Evolutionary conservation across 2,797 vertebrate species (phyloP).

Genomic region (Loriculus beryllinus): DNA sequence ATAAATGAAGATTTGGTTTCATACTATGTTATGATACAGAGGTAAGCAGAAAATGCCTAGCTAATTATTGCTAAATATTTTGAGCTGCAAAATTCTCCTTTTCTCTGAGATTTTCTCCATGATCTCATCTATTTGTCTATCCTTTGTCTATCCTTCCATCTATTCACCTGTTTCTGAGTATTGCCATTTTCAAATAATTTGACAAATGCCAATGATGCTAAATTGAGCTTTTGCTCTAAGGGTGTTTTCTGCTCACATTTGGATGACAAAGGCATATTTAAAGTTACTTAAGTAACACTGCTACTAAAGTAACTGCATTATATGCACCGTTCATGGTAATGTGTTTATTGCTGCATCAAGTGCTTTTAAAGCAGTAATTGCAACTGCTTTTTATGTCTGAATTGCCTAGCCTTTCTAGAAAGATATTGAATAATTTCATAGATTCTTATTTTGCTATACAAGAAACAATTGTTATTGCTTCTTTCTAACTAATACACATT

Average conservation of each 20-base stretch:
- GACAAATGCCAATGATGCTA: background rate
- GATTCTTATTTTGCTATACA: background rate
- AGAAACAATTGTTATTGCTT: background rate
- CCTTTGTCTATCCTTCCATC: background rate
- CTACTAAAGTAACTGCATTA: background rate
- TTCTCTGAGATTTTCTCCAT: background rate
- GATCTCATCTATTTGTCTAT: background rate
- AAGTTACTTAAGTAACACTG: conserved; percentile 8
- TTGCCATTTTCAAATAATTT: background rate
- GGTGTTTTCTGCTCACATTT: conserved; percentile 3
- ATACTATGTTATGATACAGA: background rate
- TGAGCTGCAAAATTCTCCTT: background rate
- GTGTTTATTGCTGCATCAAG: conserved; percentile 27
- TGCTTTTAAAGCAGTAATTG: conserved; percentile 51
- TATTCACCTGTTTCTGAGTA: background rate
- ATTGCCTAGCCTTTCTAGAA: background rate
- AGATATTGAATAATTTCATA: background rate
- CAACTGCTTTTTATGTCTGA: background rate
- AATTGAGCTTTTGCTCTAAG: background rate
- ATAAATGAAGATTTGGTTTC: background rate
- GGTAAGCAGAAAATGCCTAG: background rate
- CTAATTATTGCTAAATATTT: background rate
- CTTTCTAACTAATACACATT: background rate
- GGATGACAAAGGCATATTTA: conserved; percentile 30
- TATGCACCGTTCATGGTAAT: background rate